Evolutionary conservation across 2,888 invertebrate species (phyloP), one percentile per base, ranked within the genome.

Genomic region (Oscheius myriophilus): DNA sequence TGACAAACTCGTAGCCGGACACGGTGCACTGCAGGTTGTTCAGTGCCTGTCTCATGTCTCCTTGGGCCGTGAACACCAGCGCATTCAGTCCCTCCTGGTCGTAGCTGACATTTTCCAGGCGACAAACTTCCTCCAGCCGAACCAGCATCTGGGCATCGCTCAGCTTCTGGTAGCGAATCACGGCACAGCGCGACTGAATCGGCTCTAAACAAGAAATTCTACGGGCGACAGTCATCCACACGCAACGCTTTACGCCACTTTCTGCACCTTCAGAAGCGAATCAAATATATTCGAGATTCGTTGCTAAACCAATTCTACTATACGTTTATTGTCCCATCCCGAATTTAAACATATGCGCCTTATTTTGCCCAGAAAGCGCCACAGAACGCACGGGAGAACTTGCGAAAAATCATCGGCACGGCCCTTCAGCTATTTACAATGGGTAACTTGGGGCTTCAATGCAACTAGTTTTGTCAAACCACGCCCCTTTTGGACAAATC

Each of bases 171-270:
- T 94, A 99, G 3, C 97, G 90, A 63, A 99, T 89, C 89, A 99
- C 93, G 0, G 97, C 97, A 89, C 98, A 99, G 41, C 98, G 91
- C 0, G 97, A 97, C 88, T 98, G 98, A 79, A 98, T 96, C 0
- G 98, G 95, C 88, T 98, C 96, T 89, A 80, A 23, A 80, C 70
- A 59, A 6, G 23, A 14, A 2, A 16, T 46, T 53, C 18, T 49
- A 11, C n/a, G 42, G 39, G 39, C 3, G 26, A 49, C 23, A n/a
- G 23, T 41, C 23, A 58, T 4, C 16, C 11, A 21, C 43, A 61
- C 14, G 18, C 18, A 7, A 58, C 21, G 9, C 41, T 41, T 12
- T 46, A n/a, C n/a, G n/a, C n/a, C n/a, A n/a, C 21, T 33, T 9
- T 33, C 33, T 33, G 33, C 33, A 33, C 33, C n/a, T n/a, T n/a